Evolutionary conservation across 1,140 invertebrate genomes (phyloP), one percentile per base, ranked within the genome.

Genomic region (Diploscapter pachys): DNA sequence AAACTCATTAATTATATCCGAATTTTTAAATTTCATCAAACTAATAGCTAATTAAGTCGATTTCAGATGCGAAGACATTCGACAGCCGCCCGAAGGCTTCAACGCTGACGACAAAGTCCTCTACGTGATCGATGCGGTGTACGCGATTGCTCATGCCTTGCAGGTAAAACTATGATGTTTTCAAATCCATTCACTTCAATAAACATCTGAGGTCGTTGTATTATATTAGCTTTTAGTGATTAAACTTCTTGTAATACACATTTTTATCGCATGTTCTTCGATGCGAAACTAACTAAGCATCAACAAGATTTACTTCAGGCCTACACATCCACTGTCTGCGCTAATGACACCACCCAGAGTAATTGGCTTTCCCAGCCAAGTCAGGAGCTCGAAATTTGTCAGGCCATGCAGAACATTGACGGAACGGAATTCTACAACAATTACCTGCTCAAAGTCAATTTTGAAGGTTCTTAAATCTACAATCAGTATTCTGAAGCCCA

Each of bases 71-170:
- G 57, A 89, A 89, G 83, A 72, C 86, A 88, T 77, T 13, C 74
- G 79, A 57, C 77, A 85, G 62, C 80, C 80, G 63, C 78, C 73
- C 54, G 81, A 83, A 31, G 81, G 71, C n/a, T 83, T 86, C 63
- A 83, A 72, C 65, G 92, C 93, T 81, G 93, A 94, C 83, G 92
- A 91, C 13, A 93, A 94, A 87, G 91, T 93, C 4, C 92, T 93
- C 81, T 93, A 94, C 83, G 92, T 94, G 51, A 91, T 93, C 61
- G 92, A 94, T 85, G 93, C 92, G 11, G 92, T 94, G 3, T 93
- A 92, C 81, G 92, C 93, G 0, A 91, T 94, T 81, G 93, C 92
- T 3, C 88, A 92, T 80, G 92, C 92, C 0, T 87, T 94, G 8
- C 88, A 82, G 69, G 80, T 81, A 31, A 31, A 31, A 31, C 31